phyloP scores from a whole-genome alignment of 2,797 vertebrate species.

The Bryconaethiops microstoma region DNA sequence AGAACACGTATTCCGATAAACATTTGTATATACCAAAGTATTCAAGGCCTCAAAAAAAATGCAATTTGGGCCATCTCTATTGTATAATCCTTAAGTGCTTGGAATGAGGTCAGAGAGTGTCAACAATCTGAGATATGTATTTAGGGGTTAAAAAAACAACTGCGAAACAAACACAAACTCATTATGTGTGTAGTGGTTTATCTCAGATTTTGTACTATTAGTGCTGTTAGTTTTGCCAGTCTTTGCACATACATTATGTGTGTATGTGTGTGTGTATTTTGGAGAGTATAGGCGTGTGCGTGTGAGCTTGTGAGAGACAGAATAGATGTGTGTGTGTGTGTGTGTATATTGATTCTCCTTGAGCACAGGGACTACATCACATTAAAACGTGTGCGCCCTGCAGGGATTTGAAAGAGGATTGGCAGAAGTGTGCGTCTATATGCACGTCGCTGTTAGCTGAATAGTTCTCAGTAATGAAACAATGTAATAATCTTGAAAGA shows the following conservation, averaged over 20 bases:
- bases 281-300: conserved; percentile 10
- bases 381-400: conserved; percentile 28
- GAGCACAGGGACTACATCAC: conserved; percentile 51
- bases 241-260: background rate
- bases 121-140: too few species aligned
- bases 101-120: too few species aligned
- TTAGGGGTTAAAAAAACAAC: too few species aligned
- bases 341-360: conserved; percentile 64
- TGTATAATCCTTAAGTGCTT: too few species aligned
- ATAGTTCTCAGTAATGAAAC: conserved; percentile 35
- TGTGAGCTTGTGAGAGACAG: conserved; percentile 25
- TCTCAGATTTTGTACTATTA: background rate
- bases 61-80: too few species aligned
- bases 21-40: too few species aligned
- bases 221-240: background rate
- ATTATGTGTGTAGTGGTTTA: too few species aligned
- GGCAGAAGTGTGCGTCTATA: conserved; percentile 17
- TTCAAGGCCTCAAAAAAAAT: too few species aligned
- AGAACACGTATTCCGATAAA: too few species aligned
- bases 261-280: background rate
- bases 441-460: conserved; percentile 17
- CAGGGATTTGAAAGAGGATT: conserved; percentile 29
- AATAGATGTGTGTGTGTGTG: conserved; percentile 49
- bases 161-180: too few species aligned
- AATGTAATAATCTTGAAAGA: conserved; percentile 43